A percentile compares a stretch with the other conserved stretches of the same genome.
Evolutionary conservation across 2,113 vertebrate species (phyloP).

Genomic region (Chaetorhynchus papuensis): DNA sequence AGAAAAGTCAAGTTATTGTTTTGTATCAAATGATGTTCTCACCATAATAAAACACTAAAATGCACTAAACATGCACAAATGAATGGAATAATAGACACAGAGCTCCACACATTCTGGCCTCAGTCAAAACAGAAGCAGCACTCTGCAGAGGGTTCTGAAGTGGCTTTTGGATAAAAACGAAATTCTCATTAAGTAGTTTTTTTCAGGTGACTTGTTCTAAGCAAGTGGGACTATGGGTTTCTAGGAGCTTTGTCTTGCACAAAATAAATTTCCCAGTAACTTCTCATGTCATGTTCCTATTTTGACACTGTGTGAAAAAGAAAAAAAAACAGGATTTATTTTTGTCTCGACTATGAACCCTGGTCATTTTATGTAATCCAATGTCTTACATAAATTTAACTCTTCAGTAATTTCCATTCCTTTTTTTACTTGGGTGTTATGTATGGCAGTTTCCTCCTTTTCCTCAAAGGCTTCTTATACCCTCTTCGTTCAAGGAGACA

Average conservation of each 20-base stretch:
- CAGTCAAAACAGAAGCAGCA: not conserved
- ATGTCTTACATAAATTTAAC: not conserved
- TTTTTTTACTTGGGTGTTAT: not conserved
- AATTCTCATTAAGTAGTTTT: not conserved
- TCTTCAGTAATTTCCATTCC: not conserved
- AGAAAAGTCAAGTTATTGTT: not conserved
- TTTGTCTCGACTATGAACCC: not conserved
- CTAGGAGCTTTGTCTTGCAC: not conserved
- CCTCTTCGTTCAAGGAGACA: not conserved
- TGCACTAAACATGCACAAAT: not conserved
- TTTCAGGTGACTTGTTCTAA: not conserved
- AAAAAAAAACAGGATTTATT: not conserved
- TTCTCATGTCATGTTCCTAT: not conserved
- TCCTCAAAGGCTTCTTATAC: not conserved
- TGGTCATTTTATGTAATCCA: not conserved
- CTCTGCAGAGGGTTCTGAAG: not conserved
- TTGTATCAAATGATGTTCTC: not conserved
- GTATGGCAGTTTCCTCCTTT: not conserved
- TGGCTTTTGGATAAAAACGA: not conserved
- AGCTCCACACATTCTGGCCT: not conserved
- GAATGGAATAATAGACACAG: not conserved
- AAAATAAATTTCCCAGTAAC: not conserved
- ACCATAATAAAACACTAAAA: not conserved
- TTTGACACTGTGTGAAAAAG: not conserved
- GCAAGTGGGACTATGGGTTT: not conserved